Conservation (phyloP, 2,113 vertebrate species). For the Pteruthius melanotis region DNA sequence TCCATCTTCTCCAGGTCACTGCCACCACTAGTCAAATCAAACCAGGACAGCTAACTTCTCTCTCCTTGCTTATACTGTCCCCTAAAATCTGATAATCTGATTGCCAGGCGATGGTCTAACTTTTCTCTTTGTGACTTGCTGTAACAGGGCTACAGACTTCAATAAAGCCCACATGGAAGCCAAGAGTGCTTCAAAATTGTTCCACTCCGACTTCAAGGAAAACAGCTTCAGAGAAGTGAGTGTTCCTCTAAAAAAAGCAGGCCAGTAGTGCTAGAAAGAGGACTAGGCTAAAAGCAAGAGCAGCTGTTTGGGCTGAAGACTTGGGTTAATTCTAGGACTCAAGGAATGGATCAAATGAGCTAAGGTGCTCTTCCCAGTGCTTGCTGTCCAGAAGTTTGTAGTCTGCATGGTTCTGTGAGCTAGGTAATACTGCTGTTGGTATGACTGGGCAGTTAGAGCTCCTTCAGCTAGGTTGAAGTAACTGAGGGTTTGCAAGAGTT, state of each 20-base stretch:
- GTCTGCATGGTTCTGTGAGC: neutral
- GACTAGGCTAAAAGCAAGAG: neutral
- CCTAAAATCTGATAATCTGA: neutral
- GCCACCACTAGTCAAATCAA: neutral
- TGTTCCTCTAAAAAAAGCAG: neutral
- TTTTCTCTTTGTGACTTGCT: neutral
- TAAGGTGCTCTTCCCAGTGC: neutral
- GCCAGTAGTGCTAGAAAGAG: neutral
- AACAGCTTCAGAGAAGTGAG: neutral
- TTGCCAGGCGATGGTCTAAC: neutral
- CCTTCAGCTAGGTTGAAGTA: neutral
- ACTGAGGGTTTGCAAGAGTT: neutral
- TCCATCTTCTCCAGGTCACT: neutral
- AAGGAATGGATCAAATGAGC: neutral
- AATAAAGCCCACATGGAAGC: neutral
- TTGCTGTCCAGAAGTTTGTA: neutral
- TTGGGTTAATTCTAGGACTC: neutral
- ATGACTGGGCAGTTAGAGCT: neutral
- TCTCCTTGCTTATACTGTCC: neutral
- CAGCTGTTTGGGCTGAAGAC: neutral
- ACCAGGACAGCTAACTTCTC: neutral
- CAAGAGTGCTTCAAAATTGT: neutral
- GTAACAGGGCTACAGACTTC: neutral
- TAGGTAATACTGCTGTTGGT: neutral
- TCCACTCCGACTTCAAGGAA: neutral